phyloP scores from a whole-genome alignment of 1,140 invertebrate genomes.

The Nasonia longicornis region DNA sequence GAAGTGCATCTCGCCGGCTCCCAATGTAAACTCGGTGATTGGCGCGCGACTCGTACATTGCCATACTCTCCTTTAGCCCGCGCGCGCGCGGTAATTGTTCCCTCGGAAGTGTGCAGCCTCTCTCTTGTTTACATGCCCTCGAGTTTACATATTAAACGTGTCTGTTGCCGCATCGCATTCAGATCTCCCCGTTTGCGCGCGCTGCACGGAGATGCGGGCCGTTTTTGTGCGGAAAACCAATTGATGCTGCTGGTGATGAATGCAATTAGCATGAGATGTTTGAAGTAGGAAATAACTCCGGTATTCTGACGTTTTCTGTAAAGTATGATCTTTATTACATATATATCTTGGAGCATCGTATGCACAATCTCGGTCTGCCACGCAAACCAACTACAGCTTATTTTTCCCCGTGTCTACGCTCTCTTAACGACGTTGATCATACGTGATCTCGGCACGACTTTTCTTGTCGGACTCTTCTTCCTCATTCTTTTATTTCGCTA shows the following conservation, averaged over 20 bases:
- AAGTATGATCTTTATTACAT: too few relatives aligned
- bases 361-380: too few relatives aligned
- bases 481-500: not conserved
- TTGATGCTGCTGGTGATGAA: not conserved
- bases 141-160: slow-evolving; percentile 15
- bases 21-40: slow-evolving; percentile 53
- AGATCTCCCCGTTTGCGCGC: not conserved
- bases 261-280: not conserved
- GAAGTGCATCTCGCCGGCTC: slow-evolving; percentile 5
- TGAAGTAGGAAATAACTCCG: too few relatives aligned
- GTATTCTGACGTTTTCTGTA: too few relatives aligned
- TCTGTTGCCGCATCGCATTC: slow-evolving; percentile 30
- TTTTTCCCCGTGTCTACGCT: not conserved
- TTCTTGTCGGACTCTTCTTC: not conserved
- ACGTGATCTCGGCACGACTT: not conserved
- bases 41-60: slow-evolving; percentile 20
- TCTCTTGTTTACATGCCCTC: not conserved
- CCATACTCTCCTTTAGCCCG: not conserved
- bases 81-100: not conserved
- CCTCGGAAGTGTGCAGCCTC: not conserved
- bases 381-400: too few relatives aligned
- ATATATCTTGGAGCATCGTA: too few relatives aligned
- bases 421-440: not conserved
- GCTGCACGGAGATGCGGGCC: slow-evolving; percentile 17
- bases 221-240: not conserved